A percentile compares a stretch with the other conserved stretches of the same genome.
Conservation (phyloP, 2,113 vertebrate genomes). For the Xiphias gladius region DNA sequence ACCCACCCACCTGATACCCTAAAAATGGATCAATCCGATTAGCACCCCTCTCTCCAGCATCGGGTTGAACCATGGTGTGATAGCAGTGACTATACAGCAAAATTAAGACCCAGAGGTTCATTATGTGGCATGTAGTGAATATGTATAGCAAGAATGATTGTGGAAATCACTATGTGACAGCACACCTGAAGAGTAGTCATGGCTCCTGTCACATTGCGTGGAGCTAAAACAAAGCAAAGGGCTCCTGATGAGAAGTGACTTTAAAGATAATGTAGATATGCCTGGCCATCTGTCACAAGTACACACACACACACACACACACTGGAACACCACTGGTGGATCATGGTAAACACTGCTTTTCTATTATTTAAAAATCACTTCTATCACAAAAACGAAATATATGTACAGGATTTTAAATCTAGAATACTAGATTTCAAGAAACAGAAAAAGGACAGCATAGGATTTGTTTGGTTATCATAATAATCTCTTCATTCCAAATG, state of each 20-base stretch:
- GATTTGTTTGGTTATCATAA: constrained; percentile 75
- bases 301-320: constrained; percentile 48
- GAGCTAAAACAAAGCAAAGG: constrained; percentile 96
- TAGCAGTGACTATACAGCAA: constrained; percentile 70
- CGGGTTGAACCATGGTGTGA: constrained; percentile 57
- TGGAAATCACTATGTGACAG: constrained; percentile 61
- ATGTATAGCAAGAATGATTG: constrained; percentile 66
- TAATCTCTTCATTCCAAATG: constrained; percentile 69
- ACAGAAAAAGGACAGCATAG: constrained; percentile 72
- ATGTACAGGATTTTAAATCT: constrained; percentile 64
- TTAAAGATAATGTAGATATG: constrained; percentile 51
- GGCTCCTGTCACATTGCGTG: constrained; percentile 85
- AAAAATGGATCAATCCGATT: constrained; percentile 48
- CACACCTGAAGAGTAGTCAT: constrained; percentile 79
- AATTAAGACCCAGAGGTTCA: constrained; percentile 69
- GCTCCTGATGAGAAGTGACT: constrained; percentile 85
- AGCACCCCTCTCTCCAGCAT: constrained; percentile 75
- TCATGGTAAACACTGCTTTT: constrained; percentile 73
- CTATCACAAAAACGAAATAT: constrained; percentile 54
- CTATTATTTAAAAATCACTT: constrained; percentile 42
- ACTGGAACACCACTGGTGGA: constrained; percentile 82
- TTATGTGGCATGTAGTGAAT: constrained; percentile 55
- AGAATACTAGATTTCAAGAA: constrained; percentile 46
- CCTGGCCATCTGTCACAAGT: constrained; percentile 68
- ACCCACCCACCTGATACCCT: constrained; percentile 41